These are phyloP conservation scores for Kryphioiulus occultus DNA, from an alignment of 2,888 invertebrate genomes.

Conservation along the genomic window DNA sequence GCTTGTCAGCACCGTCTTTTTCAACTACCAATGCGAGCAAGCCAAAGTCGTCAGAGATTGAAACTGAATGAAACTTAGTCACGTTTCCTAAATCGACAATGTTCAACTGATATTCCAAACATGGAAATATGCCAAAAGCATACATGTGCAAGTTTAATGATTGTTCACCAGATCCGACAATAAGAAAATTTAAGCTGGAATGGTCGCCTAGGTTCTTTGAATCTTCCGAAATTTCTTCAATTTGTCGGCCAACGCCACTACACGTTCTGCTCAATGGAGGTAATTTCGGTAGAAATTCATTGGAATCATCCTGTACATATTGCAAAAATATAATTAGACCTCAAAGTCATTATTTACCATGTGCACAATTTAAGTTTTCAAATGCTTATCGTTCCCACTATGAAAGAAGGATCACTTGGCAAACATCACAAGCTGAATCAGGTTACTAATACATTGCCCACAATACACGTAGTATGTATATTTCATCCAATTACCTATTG, in stretches of 20 bases:
- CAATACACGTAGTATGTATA: no score
- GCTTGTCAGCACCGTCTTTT: conserved; percentile 59
- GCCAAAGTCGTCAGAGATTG: conserved; percentile 75
- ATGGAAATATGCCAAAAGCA: conserved; percentile 79
- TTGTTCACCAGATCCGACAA: conserved; percentile 80
- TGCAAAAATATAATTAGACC: background rate
- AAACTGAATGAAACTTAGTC: conserved; percentile 68
- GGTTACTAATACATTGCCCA: no score
- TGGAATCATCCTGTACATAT: conserved; percentile 60
- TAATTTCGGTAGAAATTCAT: conserved; percentile 66
- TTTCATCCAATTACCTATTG: no score
- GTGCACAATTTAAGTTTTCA: no score
- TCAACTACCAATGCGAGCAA: conserved; percentile 72
- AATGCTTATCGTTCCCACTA: no score
- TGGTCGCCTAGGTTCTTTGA: conserved; percentile 61
- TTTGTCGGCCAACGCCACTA: conserved; percentile 57
- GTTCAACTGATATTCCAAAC: conserved; percentile 47
- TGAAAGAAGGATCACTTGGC: no score
- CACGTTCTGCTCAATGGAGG: conserved; percentile 63
- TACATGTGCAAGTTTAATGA: conserved; percentile 68
- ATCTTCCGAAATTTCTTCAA: conserved; percentile 61
- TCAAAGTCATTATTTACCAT: background rate
- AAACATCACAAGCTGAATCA: no score
- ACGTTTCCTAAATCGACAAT: background rate
- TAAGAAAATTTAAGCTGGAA: conserved; percentile 72